Conservation (phyloP, 2,888 invertebrate genomes). For the Rambutsinella grinnellia region DNA sequence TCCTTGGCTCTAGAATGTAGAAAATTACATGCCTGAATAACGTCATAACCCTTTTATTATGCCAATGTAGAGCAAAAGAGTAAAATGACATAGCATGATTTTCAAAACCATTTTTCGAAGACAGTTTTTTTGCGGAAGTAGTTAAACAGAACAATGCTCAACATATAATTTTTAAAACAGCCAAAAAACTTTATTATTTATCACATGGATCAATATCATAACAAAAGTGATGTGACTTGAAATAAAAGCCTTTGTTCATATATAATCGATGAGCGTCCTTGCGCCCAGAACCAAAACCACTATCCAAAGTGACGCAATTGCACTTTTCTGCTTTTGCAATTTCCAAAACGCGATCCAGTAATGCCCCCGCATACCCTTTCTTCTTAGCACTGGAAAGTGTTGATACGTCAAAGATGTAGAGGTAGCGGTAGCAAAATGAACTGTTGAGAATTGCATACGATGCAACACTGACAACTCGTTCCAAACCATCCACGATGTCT, state of each 20-base stretch:
- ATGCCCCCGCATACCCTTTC: constrained; percentile 53
- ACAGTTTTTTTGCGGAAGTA: too few species aligned
- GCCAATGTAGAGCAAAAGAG: too few species aligned
- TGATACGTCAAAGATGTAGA: constrained; percentile 58
- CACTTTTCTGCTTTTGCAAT: constrained; percentile 49
- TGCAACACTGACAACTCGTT: constrained; percentile 35
- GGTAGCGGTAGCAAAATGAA: constrained; percentile 52
- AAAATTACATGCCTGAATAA: too few species aligned
- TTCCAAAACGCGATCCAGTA: constrained; percentile 51
- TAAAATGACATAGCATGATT: too few species aligned
- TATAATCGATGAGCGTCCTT: constrained; percentile 60
- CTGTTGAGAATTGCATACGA: constrained; percentile 45
- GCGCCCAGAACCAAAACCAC: constrained; percentile 36
- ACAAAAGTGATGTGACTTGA: constrained; percentile 54
- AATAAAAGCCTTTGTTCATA: constrained; percentile 55
- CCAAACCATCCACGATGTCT: constrained; percentile 11
- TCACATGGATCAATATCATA: background rate
- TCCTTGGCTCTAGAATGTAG: too few species aligned
- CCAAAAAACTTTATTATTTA: too few species aligned
- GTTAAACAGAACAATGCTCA: background rate
- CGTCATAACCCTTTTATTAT: too few species aligned
- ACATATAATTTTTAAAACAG: too few species aligned
- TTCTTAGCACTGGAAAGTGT: constrained; percentile 27
- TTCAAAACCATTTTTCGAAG: too few species aligned
- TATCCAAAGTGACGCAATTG: constrained; percentile 51